A percentile compares a stretch with the other conserved stretches of the same genome.
phyloP scores from a whole-genome alignment of 2,888 invertebrate species.

The Heliconius sara region DNA sequence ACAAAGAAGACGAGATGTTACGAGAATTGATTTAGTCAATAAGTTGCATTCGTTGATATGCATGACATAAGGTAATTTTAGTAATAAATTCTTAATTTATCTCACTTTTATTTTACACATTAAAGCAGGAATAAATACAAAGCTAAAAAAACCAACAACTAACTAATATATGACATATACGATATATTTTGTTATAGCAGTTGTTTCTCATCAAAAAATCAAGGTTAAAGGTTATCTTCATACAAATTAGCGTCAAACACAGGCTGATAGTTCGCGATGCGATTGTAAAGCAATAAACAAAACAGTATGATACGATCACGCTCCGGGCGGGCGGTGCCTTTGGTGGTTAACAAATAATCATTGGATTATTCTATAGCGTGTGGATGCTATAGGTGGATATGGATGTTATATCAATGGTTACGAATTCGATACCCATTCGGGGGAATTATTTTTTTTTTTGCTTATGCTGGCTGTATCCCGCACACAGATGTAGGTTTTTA shows the following conservation, averaged over 20 bases:
- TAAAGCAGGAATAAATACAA: too few species aligned
- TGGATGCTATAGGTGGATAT: background rate
- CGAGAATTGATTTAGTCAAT: too few species aligned
- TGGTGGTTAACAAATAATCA: slow-evolving; percentile 64
- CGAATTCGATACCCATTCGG: slow-evolving; percentile 17
- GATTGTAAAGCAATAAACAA: slow-evolving; percentile 49
- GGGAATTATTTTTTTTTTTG: background rate
- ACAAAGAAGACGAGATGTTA: too few species aligned
- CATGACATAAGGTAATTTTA: too few species aligned
- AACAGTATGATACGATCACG: slow-evolving; percentile 53
- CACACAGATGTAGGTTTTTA: too few species aligned
- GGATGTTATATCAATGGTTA: background rate
- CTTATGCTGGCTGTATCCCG: too few species aligned
- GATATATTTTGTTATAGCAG: background rate
- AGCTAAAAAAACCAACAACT: background rate
- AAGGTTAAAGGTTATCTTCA: slow-evolving; percentile 9
- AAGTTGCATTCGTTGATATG: too few species aligned
- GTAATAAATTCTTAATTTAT: too few species aligned
- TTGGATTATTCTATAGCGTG: slow-evolving; percentile 55
- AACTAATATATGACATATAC: background rate
- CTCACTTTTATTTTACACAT: too few species aligned
- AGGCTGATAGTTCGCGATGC: slow-evolving; percentile 38
- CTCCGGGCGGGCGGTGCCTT: slow-evolving; percentile 64
- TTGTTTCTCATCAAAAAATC: slow-evolving; percentile 17
- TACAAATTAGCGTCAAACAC: slow-evolving; percentile 38